These are phyloP conservation scores for Nasonovia ribisnigri DNA, from an alignment of 2,888 invertebrate genomes.

Conservation along the genomic window DNA sequence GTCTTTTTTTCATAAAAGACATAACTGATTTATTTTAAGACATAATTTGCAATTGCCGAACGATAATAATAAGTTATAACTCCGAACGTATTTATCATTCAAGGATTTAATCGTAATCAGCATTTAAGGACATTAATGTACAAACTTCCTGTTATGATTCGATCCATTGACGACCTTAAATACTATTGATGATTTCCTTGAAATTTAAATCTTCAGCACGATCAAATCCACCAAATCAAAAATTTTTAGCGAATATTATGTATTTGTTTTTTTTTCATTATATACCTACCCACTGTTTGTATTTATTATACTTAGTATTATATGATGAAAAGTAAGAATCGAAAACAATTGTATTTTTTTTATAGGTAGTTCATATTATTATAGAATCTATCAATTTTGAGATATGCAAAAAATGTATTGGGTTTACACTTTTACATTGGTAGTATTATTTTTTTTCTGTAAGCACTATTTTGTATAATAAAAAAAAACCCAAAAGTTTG, in stretches of 20 bases:
- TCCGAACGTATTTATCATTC: slow-evolving; percentile 2
- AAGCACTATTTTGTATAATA: not conserved
- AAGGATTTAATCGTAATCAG: slow-evolving; percentile 49
- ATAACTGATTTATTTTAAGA: slow-evolving; percentile 38
- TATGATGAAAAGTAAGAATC: not conserved
- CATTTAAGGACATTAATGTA: slow-evolving; percentile 41
- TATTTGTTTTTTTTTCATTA: not conserved
- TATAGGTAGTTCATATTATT: not conserved
- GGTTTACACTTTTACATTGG: not conserved
- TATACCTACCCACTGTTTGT: not conserved
- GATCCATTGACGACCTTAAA: slow-evolving; percentile 32
- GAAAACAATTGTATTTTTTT: not conserved
- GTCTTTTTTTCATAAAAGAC: not conserved
- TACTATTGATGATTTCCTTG: slow-evolving; percentile 30
- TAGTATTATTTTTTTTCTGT: not conserved
- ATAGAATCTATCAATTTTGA: not conserved
- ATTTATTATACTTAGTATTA: not conserved
- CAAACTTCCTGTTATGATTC: slow-evolving; percentile 12
- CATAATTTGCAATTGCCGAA: not conserved
- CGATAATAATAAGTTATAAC: slow-evolving; percentile 5
- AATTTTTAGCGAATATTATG: not conserved
- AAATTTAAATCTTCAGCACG: not conserved
- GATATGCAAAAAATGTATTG: not conserved
- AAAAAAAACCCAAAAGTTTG: not conserved
- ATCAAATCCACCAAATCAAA: not conserved